phyloP scores from a whole-genome alignment of 2,797 vertebrate species.

The Syngnathus rostellatus region DNA sequence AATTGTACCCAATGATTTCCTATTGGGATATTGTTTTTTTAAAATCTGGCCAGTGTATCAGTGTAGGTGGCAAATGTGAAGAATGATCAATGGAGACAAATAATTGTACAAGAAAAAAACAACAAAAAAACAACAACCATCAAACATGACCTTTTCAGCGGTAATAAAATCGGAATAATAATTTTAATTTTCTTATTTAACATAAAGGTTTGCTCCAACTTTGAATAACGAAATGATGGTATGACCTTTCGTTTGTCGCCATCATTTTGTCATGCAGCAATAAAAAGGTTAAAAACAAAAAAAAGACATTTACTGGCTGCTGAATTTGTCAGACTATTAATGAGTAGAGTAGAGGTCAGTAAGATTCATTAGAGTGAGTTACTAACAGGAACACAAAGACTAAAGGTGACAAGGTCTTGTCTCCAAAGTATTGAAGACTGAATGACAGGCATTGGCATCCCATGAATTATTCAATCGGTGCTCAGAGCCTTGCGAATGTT shows the following conservation, averaged over 20 bases:
- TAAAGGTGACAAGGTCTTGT: constrained; percentile 52
- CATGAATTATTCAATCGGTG: constrained; percentile 51
- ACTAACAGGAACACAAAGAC: constrained; percentile 29
- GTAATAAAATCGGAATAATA: background rate
- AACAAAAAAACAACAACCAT: background rate
- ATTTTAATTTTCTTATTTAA: background rate
- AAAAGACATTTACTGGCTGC: constrained; percentile 44
- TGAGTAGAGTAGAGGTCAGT: constrained; percentile 35
- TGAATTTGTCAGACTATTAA: constrained; percentile 37
- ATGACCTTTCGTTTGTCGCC: constrained; percentile 3
- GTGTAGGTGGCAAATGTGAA: no score
- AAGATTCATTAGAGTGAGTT: constrained; percentile 42
- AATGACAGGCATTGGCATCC: constrained; percentile 49
- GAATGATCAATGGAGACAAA: background rate
- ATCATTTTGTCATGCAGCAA: constrained; percentile 13
- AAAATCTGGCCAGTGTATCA: no score
- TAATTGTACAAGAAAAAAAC: background rate
- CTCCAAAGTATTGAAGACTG: constrained; percentile 42
- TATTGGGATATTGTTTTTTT: no score
- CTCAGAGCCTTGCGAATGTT: constrained; percentile 20
- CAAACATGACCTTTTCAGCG: background rate
- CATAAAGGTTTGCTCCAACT: background rate
- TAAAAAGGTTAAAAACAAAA: background rate
- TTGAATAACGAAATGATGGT: background rate
- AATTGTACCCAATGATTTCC: no score